Evolutionary conservation across 1,140 invertebrate genomes (phyloP).

Genomic region (Anastrepha obliqua): DNA sequence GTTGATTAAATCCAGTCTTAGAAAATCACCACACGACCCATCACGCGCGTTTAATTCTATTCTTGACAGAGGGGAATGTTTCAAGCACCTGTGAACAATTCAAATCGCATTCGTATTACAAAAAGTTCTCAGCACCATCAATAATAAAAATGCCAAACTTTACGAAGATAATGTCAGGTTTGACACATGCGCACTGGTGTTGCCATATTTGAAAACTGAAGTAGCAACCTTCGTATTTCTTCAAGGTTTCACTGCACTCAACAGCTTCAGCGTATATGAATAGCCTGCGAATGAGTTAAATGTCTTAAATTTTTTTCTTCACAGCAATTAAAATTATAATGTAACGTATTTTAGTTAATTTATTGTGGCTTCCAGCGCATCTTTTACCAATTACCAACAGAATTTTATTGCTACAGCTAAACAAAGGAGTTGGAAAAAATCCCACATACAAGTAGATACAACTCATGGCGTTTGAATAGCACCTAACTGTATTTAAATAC

Average conservation of each 20-base stretch:
- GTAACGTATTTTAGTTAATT: not conserved
- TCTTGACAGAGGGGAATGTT: too few relatives aligned
- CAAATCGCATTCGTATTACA: too few relatives aligned
- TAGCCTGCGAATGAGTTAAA: not conserved
- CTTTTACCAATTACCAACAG: not conserved
- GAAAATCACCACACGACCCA: too few relatives aligned
- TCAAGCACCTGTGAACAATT: too few relatives aligned
- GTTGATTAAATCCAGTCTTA: too few relatives aligned
- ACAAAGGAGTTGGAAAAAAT: not conserved
- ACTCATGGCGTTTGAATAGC: not conserved
- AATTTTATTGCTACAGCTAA: not conserved
- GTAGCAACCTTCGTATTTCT: not conserved
- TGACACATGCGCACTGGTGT: too few relatives aligned
- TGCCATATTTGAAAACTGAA: too few relatives aligned
- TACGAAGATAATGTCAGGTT: too few relatives aligned
- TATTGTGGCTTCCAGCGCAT: not conserved
- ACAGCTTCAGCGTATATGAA: not conserved
- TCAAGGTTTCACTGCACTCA: not conserved
- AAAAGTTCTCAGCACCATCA: too few relatives aligned
- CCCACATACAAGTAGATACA: not conserved
- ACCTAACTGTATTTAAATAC: not conserved
- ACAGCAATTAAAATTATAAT: slow-evolving; percentile 42
- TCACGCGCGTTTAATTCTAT: too few relatives aligned
- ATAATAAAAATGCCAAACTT: too few relatives aligned
- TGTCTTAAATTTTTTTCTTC: not conserved